Percentiles rank a stretch among this genome's conserved stretches.
Conservation (phyloP, 2,113 vertebrate species). For the Sander lucioperca region DNA sequence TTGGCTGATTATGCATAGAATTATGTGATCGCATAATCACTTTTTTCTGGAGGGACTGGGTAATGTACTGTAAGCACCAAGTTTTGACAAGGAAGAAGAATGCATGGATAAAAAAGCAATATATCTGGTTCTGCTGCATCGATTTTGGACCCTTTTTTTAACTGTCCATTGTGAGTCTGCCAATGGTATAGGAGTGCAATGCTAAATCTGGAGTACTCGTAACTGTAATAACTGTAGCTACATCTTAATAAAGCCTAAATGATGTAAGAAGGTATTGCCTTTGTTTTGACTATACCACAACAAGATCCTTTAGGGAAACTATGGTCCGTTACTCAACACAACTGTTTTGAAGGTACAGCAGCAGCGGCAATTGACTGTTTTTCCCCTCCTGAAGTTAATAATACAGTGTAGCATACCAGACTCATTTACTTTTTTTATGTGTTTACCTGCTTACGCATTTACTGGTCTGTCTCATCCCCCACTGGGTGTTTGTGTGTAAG, state of each 20-base stretch:
- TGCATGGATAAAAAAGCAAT: not conserved
- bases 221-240: not conserved
- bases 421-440: conserved; percentile 39
- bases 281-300: not conserved
- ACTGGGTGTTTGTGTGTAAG: not conserved
- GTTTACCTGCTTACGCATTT: conserved; percentile 30
- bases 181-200: not conserved
- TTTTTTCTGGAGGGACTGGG: too few relatives aligned
- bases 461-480: conserved; percentile 7
- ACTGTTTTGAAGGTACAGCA: conserved; percentile 33
- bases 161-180: not conserved
- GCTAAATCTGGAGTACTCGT: not conserved
- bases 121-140: not conserved
- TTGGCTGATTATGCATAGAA: too few relatives aligned
- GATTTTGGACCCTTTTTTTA: not conserved
- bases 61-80: not conserved
- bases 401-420: conserved; percentile 16
- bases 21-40: too few relatives aligned
- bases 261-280: not conserved
- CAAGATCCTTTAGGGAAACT: conserved; percentile 13
- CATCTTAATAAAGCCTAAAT: not conserved
- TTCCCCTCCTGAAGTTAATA: conserved; percentile 38
- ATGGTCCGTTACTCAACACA: not conserved
- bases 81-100: not conserved
- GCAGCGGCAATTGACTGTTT: conserved; percentile 22